Base-by-base conservation (phyloP, 2,797 vertebrate species). In the Eleutherodactylus coqui region DNA sequence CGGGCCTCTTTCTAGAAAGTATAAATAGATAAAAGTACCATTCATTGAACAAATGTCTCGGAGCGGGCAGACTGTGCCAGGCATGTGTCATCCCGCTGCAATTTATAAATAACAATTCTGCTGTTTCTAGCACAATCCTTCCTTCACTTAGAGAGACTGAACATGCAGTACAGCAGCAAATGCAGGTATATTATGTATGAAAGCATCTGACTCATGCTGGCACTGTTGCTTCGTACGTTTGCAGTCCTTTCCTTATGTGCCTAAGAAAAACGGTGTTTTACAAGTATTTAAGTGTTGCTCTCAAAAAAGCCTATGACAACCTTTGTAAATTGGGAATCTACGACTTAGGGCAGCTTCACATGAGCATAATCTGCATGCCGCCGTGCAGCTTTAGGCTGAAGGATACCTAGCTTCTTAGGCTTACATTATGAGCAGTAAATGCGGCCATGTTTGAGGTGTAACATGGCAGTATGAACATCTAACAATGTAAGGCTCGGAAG, bases 41-140 rank as follows among this genome's bases (percentile, higher is more conserved):
- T 85, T 85, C 64, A 85, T 62, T 85, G 75, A 79, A 29, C 69
- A 75, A 83, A 73, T 58, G 77, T 80, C 67, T 85, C 38, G 29
- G 78, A 81, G 32, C 78, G 34, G 85, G 55, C 78, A 75, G 78
- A 62, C 32, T 75, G 85, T 81, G 85, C 85, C 85, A 75, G 85
- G 77, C 77, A 49, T 86, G 77, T 62, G 85, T 80, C 64, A 79
- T 85, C 67, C 62, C 38, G 38, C 67, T 85, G 84, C 78, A 86
- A 86, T 75, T 75, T 81, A 86, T 81, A 86, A 80, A 86, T 86
- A 85, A 86, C 78, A 75, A 81, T 86, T 51, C 85, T 80, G 78
- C 69, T 47, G 43, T 49, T 81, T 86, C 78, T 60, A 86, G 85
- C 69, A 85, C 84, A 86, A 49, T 75, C 77, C 53, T 75, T 58